phyloP scores from a whole-genome alignment of 2,797 vertebrate species.

The Enteromius thamalakanensis region DNA sequence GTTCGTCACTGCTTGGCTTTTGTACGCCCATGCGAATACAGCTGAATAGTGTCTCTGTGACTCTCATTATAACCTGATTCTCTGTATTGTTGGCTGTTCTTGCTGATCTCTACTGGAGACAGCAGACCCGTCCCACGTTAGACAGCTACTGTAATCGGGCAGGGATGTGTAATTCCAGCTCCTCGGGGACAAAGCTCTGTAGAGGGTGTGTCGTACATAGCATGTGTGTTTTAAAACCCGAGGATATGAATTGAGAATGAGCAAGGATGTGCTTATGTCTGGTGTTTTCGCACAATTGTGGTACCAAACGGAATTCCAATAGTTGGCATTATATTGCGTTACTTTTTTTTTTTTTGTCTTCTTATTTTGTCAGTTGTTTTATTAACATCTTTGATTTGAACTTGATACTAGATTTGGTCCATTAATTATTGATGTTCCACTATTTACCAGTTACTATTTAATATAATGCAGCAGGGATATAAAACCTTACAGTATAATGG shows the following conservation, averaged over 20 bases:
- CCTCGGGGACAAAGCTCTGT: constrained; percentile 1
- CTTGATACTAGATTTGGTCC: neutral
- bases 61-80: neutral
- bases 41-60: constrained; percentile 31
- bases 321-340: neutral
- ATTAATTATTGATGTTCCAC: neutral
- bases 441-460: neutral
- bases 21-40: constrained; percentile 6
- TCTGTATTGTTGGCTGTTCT: constrained; percentile 5
- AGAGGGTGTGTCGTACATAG: constrained; percentile 10
- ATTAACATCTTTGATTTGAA: neutral
- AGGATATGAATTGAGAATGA: neutral
- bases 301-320: neutral
- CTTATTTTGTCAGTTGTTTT: neutral
- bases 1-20: constrained; percentile 6
- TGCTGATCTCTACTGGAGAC: neutral
- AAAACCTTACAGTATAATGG: neutral
- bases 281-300: neutral
- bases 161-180: constrained; percentile 16
- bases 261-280: neutral
- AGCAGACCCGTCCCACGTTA: neutral
- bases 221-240: constrained; percentile 21
- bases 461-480: neutral
- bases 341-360: neutral
- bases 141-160: neutral